A percentile compares a stretch with the other conserved stretches of the same genome.
Conservation (phyloP, 2,113 vertebrate species). For the Conger conger region DNA sequence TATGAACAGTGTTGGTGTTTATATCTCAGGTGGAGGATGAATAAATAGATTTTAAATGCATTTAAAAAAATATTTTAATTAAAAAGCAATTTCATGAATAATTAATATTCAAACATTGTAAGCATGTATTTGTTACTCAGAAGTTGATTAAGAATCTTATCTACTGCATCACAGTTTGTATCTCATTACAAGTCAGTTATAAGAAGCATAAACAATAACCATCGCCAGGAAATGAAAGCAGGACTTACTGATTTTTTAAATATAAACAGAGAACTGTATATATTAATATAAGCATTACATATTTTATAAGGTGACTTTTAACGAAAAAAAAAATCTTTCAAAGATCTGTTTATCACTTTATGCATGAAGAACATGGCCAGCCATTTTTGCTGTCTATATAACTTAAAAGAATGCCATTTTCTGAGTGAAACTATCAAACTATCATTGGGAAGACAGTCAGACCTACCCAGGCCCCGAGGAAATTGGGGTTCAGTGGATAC, state of each 20-base stretch:
- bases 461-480: not conserved
- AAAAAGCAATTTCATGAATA: slow-evolving; percentile 10
- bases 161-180: not conserved
- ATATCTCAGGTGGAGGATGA: not conserved
- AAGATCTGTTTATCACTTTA: not conserved
- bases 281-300: not conserved
- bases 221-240: not conserved
- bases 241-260: not conserved
- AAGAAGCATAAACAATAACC: not conserved
- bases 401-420: not conserved
- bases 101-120: not conserved
- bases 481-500: not conserved
- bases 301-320: not conserved
- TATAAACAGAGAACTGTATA: not conserved
- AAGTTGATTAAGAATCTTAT: not conserved
- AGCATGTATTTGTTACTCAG: not conserved
- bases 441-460: not conserved
- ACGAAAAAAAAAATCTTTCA: not conserved
- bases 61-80: not conserved
- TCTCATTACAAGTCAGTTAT: not conserved
- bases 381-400: not conserved
- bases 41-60: not conserved
- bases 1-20: not conserved
- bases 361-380: not conserved
- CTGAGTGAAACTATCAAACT: not conserved